These are phyloP conservation scores for Otis tarda DNA, from an alignment of 2,113 vertebrate species.

Conservation along the genomic window DNA sequence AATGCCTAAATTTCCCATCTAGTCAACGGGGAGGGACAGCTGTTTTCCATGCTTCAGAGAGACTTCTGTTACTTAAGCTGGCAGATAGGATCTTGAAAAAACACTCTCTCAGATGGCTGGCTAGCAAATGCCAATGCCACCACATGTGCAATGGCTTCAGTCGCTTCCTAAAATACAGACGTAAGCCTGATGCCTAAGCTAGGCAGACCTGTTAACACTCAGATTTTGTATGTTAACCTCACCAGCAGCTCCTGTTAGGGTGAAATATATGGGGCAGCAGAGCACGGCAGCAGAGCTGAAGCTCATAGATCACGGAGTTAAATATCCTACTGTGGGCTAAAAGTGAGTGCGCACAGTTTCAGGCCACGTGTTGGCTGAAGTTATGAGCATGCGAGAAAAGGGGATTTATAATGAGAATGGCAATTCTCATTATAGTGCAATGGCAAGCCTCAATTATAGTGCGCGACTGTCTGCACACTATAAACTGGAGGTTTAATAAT, in stretches of 20 bases:
- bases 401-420: constrained; percentile 61
- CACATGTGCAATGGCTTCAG: background rate
- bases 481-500: constrained; percentile 62
- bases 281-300: background rate
- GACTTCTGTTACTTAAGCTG: background rate
- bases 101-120: background rate
- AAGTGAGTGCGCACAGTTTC: background rate
- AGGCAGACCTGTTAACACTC: background rate
- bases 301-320: constrained; percentile 25
- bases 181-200: background rate
- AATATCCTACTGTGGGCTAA: constrained; percentile 37
- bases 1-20: background rate
- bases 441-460: constrained; percentile 60
- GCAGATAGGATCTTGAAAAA: background rate
- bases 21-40: background rate
- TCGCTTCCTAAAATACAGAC: background rate
- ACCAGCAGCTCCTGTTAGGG: background rate
- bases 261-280: constrained; percentile 47
- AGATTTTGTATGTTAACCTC: constrained; percentile 1
- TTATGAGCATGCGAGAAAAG: constrained; percentile 14
- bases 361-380: constrained; percentile 47
- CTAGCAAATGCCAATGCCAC: background rate
- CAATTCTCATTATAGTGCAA: no score
- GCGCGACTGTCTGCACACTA: constrained; percentile 38
- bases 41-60: background rate